Base-by-base conservation (phyloP, 1,140 invertebrate genomes). In the Archivesica marissinica region DNA sequence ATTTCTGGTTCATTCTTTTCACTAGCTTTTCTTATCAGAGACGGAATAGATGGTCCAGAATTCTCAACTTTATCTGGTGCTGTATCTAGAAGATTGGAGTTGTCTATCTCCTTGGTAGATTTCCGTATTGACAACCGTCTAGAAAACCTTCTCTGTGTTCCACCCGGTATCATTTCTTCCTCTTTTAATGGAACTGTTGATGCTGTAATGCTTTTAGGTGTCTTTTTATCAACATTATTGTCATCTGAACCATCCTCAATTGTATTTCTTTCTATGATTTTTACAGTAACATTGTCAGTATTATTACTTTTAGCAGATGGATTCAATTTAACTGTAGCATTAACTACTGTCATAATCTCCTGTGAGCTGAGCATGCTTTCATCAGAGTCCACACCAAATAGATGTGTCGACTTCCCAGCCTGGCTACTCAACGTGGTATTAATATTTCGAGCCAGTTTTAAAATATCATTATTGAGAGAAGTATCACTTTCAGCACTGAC, bases 351-450 rank as follows among this genome's bases (percentile, higher is more conserved):
- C 11, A 25, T 56, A 20, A 81, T 70, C 28, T 81, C 79, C 35
- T 81, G 79, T 41, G 79, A 72, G 23, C 35, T 81, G 2, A 52
- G 17, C 15, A 70, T 41, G 39, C 72, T 56, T 38, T 56, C 79
- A 81, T 72, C 68, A 41, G 79, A 81, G 50, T 81, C 64, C 17
- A 41, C 15, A 47, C 66, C 79, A 81, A 81, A 81, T 7, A 38
- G 9, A 25, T 47, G 15, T 7, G 23, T 2, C 17, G 33, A 25
- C 17, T 52, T 23, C 17, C 23, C 30, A 28, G 15, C 28, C 11
- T 39, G 25, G 15, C 25, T 78, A 72, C 41, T 72, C 33, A 81
- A 33, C 0, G 64, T 81, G 11, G 66, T 17, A 44, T 52, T 81
- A 20, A 81, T 72, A 44, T 81, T 56, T 28, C 59, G 17, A 54